A percentile compares a stretch with the other conserved stretches of the same genome.
These are phyloP conservation scores for Gymnodraco acuticeps DNA, from an alignment of 2,797 vertebrate species.

Conservation along the genomic window DNA sequence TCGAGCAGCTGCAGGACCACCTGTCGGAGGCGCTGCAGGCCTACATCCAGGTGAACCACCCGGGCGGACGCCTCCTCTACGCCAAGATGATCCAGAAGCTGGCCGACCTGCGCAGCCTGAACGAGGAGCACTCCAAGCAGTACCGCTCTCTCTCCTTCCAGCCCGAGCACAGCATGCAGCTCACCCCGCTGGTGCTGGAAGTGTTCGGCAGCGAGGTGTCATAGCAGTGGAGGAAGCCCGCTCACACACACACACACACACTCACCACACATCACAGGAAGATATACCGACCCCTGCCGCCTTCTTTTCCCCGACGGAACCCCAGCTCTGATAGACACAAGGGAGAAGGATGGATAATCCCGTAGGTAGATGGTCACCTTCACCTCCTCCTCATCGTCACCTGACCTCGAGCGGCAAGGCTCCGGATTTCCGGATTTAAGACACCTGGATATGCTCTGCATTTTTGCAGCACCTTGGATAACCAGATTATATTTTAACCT, in stretches of 20 bases:
- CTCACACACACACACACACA: slow-evolving; percentile 17
- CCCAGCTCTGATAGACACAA: slow-evolving; percentile 48
- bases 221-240: slow-evolving; percentile 74
- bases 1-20: slow-evolving; percentile 93
- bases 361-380: slow-evolving; percentile 41
- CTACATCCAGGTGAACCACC: slow-evolving; percentile 93
- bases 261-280: slow-evolving; percentile 46
- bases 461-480: slow-evolving; percentile 42
- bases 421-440: slow-evolving; percentile 48
- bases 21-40: slow-evolving; percentile 93
- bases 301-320: slow-evolving; percentile 48
- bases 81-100: slow-evolving; percentile 99
- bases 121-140: slow-evolving; percentile 97
- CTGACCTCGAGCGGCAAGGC: slow-evolving; percentile 42
- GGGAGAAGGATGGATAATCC: slow-evolving; percentile 54
- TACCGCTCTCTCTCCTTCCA: slow-evolving; percentile 95
- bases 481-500: slow-evolving; percentile 45
- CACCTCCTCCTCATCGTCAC: slow-evolving; percentile 51
- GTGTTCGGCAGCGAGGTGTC: slow-evolving; percentile 97
- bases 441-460: slow-evolving; percentile 38
- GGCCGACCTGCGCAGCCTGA: slow-evolving; percentile 95
- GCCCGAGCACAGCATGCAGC: slow-evolving; percentile 94
- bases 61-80: slow-evolving; percentile 91
- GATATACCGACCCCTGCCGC: slow-evolving; percentile 49
- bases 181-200: slow-evolving; percentile 96